These are phyloP conservation scores for Neoarius graeffei DNA, from an alignment of 2,113 vertebrate genomes.

Conservation along the genomic window DNA sequence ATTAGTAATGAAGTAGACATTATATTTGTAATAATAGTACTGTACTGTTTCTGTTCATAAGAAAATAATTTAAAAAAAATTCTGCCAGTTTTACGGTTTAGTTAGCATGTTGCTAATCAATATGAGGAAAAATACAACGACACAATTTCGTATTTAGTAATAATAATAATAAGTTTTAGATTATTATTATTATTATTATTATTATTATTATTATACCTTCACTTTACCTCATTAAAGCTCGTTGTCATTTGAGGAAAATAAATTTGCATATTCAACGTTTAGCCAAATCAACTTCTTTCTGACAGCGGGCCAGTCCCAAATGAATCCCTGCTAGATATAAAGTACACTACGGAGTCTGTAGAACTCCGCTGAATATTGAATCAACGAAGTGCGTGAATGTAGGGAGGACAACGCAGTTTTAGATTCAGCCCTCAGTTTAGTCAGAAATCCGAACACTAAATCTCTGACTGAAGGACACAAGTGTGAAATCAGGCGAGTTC, in stretches of 20 bases:
- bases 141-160: background rate
- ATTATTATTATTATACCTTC: background rate
- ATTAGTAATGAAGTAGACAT: background rate
- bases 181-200: background rate
- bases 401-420: background rate
- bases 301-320: background rate
- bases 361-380: slow-evolving; percentile 90
- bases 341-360: background rate
- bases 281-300: background rate
- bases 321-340: background rate
- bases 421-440: background rate
- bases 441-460: background rate
- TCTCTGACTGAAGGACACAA: background rate
- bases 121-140: background rate
- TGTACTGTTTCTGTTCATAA: background rate
- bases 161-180: background rate
- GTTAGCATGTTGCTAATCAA: background rate
- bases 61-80: background rate
- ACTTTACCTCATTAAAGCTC: background rate
- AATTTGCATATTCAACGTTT: background rate
- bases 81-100: background rate
- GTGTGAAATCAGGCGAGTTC: background rate
- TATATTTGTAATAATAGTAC: background rate
- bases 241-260: background rate
- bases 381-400: slow-evolving; percentile 72